phyloP scores from a whole-genome alignment of 2,113 vertebrate genomes.

The Holacanthus passer region DNA sequence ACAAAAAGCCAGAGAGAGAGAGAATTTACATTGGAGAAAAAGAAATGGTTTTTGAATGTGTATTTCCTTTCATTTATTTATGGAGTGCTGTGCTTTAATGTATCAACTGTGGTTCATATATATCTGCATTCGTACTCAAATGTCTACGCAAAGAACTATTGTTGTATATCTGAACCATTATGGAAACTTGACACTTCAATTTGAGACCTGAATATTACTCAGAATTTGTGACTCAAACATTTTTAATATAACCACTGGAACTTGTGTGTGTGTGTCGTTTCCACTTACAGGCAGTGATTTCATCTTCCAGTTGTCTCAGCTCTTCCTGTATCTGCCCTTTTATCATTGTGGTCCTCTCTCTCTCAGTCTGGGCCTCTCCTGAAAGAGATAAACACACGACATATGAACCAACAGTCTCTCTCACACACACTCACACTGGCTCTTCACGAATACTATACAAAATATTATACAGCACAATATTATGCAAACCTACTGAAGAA shows the following conservation, averaged over 20 bases:
- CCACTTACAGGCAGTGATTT: slow-evolving; percentile 89
- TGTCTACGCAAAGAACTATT: neutral
- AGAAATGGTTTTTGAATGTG: neutral
- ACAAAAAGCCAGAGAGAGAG: neutral
- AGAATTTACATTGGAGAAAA: neutral
- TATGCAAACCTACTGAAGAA: neutral
- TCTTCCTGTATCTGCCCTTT: slow-evolving; percentile 91
- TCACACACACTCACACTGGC: neutral
- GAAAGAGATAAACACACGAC: slow-evolving; percentile 38
- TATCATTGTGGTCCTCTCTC: slow-evolving; percentile 84
- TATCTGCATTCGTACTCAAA: neutral
- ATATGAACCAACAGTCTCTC: neutral
- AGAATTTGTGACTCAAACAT: neutral
- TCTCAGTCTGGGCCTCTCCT: slow-evolving; percentile 77
- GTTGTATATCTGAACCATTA: neutral
- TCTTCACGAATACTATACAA: neutral
- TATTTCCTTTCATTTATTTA: neutral
- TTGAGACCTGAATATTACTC: neutral
- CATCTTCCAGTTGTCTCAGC: slow-evolving; percentile 89
- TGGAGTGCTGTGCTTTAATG: neutral
- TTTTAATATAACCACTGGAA: neutral
- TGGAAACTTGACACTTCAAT: neutral
- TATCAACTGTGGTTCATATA: neutral
- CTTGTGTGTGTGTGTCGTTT: slow-evolving; percentile 24
- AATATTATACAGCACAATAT: neutral